A percentile compares a stretch with the other conserved stretches of the same genome.
phyloP scores from a whole-genome alignment of 2,113 vertebrate species.

The Etia nguti region DNA sequence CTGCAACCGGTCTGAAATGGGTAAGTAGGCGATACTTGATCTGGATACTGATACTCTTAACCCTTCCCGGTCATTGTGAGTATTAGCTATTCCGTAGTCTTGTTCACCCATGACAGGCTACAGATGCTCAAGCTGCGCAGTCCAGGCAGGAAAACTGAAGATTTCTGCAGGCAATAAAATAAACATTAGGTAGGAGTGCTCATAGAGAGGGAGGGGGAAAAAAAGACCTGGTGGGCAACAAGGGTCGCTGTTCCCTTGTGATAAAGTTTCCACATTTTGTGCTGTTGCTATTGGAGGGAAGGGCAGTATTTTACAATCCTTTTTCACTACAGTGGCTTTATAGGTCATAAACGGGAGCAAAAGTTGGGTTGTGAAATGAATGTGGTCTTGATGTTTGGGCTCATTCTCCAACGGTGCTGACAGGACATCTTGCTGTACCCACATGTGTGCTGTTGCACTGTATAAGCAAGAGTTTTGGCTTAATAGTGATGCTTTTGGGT shows the following conservation, averaged over 20 bases:
- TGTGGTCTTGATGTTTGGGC: conserved; percentile 1
- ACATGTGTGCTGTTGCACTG: background rate
- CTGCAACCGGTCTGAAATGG: conserved; percentile 29
- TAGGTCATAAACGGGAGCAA: conserved; percentile 36
- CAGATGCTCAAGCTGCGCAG: conserved; percentile 17
- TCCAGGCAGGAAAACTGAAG: background rate
- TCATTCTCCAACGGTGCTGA: conserved; percentile 8
- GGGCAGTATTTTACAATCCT: background rate
- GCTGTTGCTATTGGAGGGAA: conserved; percentile 5
- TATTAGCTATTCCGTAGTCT: background rate
- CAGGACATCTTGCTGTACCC: background rate
- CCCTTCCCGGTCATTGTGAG: background rate
- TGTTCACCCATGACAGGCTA: background rate
- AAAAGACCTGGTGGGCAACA: background rate
- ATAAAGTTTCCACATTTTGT: conserved; percentile 2
- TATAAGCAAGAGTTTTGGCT: background rate
- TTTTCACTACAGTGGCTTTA: conserved; percentile 8
- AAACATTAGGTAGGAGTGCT: conserved; percentile 1
- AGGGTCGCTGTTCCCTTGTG: background rate
- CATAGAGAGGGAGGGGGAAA: background rate
- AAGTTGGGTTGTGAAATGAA: conserved; percentile 18
- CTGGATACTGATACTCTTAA: conserved; percentile 19
- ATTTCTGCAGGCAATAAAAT: conserved; percentile 18
- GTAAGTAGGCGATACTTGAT: conserved; percentile 56
- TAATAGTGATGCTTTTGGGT: background rate